Evolutionary conservation across 2,113 vertebrate species (phyloP), one percentile per base, ranked within the genome.

Genomic region (Ochotona princeps): DNA sequence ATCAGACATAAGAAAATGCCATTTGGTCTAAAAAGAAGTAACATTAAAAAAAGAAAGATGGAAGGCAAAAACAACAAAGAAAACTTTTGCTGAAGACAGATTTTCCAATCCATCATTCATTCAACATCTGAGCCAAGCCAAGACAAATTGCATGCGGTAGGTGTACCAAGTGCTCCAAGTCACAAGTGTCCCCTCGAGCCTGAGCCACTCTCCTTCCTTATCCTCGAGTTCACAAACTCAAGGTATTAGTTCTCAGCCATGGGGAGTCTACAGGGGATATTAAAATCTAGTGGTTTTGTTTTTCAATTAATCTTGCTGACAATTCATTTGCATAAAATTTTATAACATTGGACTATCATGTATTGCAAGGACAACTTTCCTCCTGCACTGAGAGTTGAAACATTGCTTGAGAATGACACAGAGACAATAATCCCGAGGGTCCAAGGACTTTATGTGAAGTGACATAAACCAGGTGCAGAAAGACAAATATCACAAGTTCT

Each of bases 281-380:
- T 17, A 44, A 54, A 92, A 76, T n/a, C 17, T 92, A 21, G 69
- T 6, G 38, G 12, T 57, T 57, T 57, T 57, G n/a, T 57, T 8
- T 61, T 51, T 75, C n/a, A 76, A 30, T 91, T 78, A 75, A n/a
- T 67, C 91, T 73, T 95, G 61, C 49, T 78, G 79, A 12, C 35
- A 80, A 75, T 75, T 84, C 17, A 69, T 74, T 85, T 75, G 23
- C 54, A 28, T 49, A 35, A 80, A 44, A 25, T 61, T 86, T 95
- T 63, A 70, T 83, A 79, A 30, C 26, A 78, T 32, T 61, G 14
- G n/a, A 21, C 25, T 60, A 23, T 32, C 12, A 87, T 12, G 26
- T 21, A 83, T 17, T 15, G 3, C 82, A n/a, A 30, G 21, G 30
- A 75, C 74, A n/a, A 26, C 23, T 35, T 6, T 65, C 67, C 28